Conservation (phyloP, 2,113 vertebrate genomes). For the Elephantulus edwardii region DNA sequence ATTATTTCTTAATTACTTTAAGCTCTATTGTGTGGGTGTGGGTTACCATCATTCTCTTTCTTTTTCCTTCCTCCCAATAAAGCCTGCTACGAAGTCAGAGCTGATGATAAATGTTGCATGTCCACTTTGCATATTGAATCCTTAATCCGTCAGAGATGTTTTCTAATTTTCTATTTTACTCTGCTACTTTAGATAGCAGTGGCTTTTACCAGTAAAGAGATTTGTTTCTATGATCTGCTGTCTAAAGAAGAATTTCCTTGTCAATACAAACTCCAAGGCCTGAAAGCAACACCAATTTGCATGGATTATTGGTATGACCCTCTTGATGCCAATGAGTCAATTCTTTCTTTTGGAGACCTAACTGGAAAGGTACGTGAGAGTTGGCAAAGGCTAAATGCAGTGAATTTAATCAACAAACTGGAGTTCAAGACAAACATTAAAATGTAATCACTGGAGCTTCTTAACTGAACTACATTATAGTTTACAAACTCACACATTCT, state of each 20-base stretch:
- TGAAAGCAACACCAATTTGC: conserved; percentile 83
- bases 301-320: conserved; percentile 87
- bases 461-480: background rate
- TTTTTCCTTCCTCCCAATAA: background rate
- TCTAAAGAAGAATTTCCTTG: conserved; percentile 86
- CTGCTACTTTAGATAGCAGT: conserved; percentile 82
- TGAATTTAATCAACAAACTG: background rate
- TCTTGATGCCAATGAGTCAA: conserved; percentile 81
- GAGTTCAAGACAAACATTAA: conserved; percentile 12
- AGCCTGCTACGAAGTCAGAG: background rate
- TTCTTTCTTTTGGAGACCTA: conserved; percentile 87
- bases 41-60: background rate
- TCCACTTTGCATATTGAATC: conserved; percentile 15
- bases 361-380: conserved; percentile 86
- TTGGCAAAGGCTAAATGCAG: background rate
- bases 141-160: conserved; percentile 14
- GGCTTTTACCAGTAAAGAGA: conserved; percentile 88
- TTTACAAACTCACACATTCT: background rate
- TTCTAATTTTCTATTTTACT: background rate
- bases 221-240: conserved; percentile 89
- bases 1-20: background rate
- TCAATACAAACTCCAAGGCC: conserved; percentile 86
- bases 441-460: background rate
- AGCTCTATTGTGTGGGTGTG: background rate
- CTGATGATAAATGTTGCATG: conserved; percentile 1